Conservation (phyloP, 2,888 invertebrate species). For the Nezara viridula region DNA sequence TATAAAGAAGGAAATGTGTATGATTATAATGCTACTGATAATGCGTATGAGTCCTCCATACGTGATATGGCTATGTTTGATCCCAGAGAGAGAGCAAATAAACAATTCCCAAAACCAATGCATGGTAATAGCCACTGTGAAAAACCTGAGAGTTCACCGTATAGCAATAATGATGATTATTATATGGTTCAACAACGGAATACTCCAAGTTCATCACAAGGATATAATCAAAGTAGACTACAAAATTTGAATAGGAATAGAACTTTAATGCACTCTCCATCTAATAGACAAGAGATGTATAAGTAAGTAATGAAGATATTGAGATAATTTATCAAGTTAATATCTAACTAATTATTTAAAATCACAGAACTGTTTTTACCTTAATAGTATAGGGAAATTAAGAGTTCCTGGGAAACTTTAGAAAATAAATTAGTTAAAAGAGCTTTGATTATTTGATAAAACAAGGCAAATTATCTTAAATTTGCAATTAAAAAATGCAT, state of each 20-base stretch:
- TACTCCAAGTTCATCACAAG: slow-evolving; percentile 18
- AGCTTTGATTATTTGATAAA: background rate
- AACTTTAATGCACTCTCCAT: background rate
- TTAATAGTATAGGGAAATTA: background rate
- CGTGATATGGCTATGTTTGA: background rate
- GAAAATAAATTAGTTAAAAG: background rate
- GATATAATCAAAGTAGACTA: background rate
- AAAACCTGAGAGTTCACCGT: background rate
- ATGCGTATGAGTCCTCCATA: background rate
- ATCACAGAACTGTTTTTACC: background rate
- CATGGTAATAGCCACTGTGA: background rate
- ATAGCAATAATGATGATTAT: background rate
- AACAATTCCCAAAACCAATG: background rate
- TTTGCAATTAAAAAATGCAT: too few species aligned
- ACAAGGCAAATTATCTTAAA: too few species aligned
- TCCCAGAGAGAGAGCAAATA: background rate
- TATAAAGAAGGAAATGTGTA: background rate
- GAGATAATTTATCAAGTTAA: background rate
- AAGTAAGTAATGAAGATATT: background rate
- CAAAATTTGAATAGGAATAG: background rate
- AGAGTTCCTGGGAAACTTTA: background rate
- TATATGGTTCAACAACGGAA: background rate
- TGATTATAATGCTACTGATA: background rate
- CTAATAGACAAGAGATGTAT: background rate
- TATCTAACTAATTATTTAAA: background rate